Base-by-base conservation (phyloP, 1,140 invertebrate species). In the Drosophila melanica region DNA sequence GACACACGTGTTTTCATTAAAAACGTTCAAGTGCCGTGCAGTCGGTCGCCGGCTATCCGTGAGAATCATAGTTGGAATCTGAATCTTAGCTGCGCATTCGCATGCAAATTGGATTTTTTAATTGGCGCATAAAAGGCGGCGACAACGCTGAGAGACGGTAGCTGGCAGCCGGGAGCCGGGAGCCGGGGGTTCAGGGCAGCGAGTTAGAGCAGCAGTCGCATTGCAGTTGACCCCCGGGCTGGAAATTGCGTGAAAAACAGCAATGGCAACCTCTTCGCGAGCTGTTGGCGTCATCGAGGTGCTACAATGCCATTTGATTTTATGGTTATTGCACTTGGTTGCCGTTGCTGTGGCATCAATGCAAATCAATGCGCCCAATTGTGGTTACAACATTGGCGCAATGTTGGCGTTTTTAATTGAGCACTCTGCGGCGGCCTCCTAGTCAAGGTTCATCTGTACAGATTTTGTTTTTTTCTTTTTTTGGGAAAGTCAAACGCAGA, bases 71-170 rank as follows among this genome's bases (percentile, higher is more conserved):
- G 35, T 41, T 57, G 23, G 33, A 45, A 54, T 27, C 51, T 77
- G 57, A 73, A 58, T 58, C 69, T 55, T 42, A 39, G 45, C 39
- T 53, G 30, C 37, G 55, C 64, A 54, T 53, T 53, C 77, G 58
- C 68, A 87, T 87, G 84, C 84, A 87, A 87, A 87, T 87, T 87
- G 84, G 85, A 89, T 77, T 89, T 77, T 89, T 87, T 87, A 87
- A 87, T 87, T 87, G 84, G 82, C 68, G 81, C 75, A 72, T 85
- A 80, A 86, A 71, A 72, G 60, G 63, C 71, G 73, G 51, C 76
- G 55, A 72, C 59, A 69, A 64, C 72, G 51, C 20, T 44, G 35
- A 42, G 60, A 59, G 67, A 37, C 51, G 57, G 51, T 67, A 53
- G 65, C 44, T 23, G 37, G 7, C 5, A 16, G 30, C 11, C 16